phyloP scores from a whole-genome alignment of 2,797 vertebrate species.

The Peromyscus melanophrys region DNA sequence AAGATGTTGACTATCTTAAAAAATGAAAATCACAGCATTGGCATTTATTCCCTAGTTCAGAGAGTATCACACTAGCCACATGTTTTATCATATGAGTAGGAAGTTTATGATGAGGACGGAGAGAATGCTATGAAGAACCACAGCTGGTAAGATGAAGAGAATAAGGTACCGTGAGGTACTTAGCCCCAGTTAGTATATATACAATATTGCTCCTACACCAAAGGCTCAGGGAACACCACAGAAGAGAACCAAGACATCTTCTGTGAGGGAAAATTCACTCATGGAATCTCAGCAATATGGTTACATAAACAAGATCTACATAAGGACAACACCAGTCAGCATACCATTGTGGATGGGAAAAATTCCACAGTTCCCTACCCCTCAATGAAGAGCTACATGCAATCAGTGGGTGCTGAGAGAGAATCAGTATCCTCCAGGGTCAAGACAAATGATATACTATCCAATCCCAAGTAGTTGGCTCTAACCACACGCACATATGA shows the following conservation, averaged over 20 bases:
- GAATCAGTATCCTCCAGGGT: background rate
- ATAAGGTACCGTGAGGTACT: background rate
- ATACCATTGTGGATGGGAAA: background rate
- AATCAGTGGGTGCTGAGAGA: background rate
- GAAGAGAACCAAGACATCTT: background rate
- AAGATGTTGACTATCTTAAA: background rate
- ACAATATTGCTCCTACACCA: background rate
- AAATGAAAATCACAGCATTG: background rate
- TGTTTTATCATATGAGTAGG: background rate
- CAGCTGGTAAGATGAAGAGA: background rate
- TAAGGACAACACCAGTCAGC: background rate
- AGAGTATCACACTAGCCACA: background rate
- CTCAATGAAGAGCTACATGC: background rate
- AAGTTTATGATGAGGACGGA: background rate
- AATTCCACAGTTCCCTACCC: background rate
- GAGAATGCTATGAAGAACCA: background rate
- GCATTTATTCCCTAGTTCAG: background rate
- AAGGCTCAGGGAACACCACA: background rate
- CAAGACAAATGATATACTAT: background rate
- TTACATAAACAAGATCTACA: background rate
- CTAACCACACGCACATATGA: no score
- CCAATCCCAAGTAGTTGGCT: background rate
- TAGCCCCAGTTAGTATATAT: background rate
- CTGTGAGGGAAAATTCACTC: background rate
- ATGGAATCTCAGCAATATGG: background rate